Conservation (phyloP, 2,797 vertebrate species). For the Meriones psammophilus region DNA sequence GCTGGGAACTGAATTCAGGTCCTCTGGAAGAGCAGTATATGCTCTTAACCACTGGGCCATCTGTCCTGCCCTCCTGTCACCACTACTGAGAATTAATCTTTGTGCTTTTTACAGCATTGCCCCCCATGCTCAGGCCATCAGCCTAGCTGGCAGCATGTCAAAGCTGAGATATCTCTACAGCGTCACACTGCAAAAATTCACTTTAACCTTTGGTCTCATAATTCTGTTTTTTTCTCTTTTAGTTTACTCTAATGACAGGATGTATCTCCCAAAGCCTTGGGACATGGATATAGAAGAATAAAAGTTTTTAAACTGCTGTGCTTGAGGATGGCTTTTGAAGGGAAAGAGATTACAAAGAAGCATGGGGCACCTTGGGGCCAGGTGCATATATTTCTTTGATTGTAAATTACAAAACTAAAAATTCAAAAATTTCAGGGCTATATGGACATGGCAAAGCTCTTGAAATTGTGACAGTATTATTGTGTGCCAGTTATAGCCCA, state of each 20-base stretch:
- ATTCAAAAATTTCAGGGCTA: background rate
- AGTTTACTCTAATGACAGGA: background rate
- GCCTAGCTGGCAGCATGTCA: fast-evolving
- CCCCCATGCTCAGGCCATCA: too few species aligned
- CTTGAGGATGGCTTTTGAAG: background rate
- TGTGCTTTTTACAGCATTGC: background rate
- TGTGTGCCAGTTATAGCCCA: background rate
- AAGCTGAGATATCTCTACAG: background rate
- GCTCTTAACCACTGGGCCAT: background rate
- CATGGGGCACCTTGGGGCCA: background rate
- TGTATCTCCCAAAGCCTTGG: background rate
- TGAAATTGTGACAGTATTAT: background rate
- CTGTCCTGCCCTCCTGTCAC: background rate
- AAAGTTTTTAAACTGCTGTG: background rate
- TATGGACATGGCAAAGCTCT: background rate
- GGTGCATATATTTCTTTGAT: background rate
- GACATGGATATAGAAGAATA: background rate
- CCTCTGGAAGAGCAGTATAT: background rate
- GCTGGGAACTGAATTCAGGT: background rate
- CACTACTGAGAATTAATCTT: background rate
- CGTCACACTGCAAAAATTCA: background rate
- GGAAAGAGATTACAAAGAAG: background rate
- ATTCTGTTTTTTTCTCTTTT: background rate
- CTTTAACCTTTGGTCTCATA: background rate
- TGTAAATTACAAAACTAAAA: background rate